These are phyloP conservation scores for Brachyhypopomus occidentalis DNA, from an alignment of 2,113 vertebrate genomes.

Conservation along the genomic window DNA sequence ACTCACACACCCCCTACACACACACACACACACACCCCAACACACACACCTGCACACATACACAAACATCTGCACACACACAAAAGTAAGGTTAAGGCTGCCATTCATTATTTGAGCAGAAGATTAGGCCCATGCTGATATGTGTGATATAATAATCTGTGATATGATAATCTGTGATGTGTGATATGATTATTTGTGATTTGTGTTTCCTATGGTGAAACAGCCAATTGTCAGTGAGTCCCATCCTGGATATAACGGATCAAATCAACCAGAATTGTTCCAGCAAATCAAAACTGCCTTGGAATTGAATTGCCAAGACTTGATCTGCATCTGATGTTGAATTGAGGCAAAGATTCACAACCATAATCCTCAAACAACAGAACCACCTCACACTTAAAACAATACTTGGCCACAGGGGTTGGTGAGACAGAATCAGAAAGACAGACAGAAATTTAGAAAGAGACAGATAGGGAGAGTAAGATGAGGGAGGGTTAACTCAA, in stretches of 20 bases:
- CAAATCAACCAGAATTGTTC: conserved; percentile 28
- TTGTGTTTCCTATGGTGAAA: not conserved
- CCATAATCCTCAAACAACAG: not conserved
- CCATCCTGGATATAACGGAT: not conserved
- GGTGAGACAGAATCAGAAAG: not conserved
- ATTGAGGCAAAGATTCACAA: conserved; percentile 13
- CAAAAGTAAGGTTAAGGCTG: too few relatives aligned
- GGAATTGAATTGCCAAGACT: conserved; percentile 3
- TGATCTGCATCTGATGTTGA: not conserved
- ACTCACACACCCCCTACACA: not conserved
- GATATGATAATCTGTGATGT: too few relatives aligned
- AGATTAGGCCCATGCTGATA: too few relatives aligned
- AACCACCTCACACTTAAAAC: not conserved
- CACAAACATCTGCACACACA: not conserved
- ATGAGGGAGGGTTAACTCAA: not conserved
- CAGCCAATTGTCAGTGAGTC: conserved; percentile 8
- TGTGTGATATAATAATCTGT: too few relatives aligned
- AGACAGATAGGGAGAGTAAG: not conserved
- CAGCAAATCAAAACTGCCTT: conserved; percentile 8
- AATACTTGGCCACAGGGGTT: not conserved
- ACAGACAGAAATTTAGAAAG: not conserved
- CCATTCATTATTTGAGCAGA: too few relatives aligned
- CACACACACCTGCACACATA: conserved; percentile 8
- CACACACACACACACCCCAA: conserved; percentile 14
- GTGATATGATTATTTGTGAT: too few relatives aligned